These are phyloP conservation scores for Epinephelus fuscoguttatus DNA, from an alignment of 2,113 vertebrate species.

Conservation along the genomic window DNA sequence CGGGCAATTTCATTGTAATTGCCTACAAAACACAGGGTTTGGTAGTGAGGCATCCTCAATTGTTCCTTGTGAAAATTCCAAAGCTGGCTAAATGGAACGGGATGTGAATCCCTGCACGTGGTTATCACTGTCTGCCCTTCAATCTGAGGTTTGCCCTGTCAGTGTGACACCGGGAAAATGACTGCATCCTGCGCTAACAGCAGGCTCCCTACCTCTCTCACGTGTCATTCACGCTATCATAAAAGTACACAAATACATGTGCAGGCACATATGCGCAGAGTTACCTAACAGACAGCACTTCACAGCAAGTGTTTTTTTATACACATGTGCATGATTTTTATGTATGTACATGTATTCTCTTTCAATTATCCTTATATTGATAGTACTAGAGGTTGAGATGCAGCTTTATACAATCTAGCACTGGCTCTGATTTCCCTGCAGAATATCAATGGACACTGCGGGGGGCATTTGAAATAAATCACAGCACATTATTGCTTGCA, in stretches of 20 bases:
- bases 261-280: conserved; percentile 9
- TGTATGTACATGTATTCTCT: conserved; percentile 33
- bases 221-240: conserved; percentile 5
- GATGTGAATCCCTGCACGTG: conserved; percentile 69
- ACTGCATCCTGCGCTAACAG: conserved; percentile 67
- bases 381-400: conserved; percentile 40
- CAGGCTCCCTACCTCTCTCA: conserved; percentile 49
- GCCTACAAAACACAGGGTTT: conserved; percentile 72
- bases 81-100: conserved; percentile 69
- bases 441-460: conserved; percentile 60
- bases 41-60: conserved; percentile 44
- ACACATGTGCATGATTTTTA: conserved; percentile 18
- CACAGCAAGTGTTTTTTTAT: conserved; percentile 18
- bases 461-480: conserved; percentile 71
- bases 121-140: conserved; percentile 75
- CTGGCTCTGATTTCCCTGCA: conserved; percentile 50
- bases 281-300: conserved; percentile 22
- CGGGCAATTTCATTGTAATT: conserved; percentile 79
- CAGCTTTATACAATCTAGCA: not conserved
- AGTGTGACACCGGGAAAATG: conserved; percentile 62
- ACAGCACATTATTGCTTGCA: conserved; percentile 57
- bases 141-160: conserved; percentile 67
- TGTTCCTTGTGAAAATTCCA: conserved; percentile 75
- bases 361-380: conserved; percentile 60
- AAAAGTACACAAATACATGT: conserved; percentile 21